phyloP scores from a whole-genome alignment of 1,140 invertebrate species.

The Piezodorus guildinii region DNA sequence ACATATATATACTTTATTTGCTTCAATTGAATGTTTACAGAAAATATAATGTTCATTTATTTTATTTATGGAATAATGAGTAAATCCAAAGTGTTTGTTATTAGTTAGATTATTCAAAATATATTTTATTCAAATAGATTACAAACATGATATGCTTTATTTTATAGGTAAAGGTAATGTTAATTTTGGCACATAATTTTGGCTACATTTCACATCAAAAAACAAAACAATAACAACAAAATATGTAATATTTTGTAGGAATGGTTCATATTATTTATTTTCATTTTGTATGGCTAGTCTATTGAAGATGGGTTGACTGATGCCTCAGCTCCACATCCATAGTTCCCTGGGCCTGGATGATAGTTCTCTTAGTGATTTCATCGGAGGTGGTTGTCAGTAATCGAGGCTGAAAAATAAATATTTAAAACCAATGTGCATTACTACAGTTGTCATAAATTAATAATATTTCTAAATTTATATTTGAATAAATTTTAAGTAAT shows the following conservation, averaged over 20 bases:
- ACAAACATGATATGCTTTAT: neutral
- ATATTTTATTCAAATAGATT: neutral
- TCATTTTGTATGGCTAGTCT: constrained; percentile 8
- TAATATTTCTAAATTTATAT: too few species aligned
- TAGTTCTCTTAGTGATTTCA: constrained; percentile 17
- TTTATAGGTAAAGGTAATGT: neutral
- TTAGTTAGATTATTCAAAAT: neutral
- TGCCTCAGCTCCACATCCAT: neutral
- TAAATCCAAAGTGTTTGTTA: neutral
- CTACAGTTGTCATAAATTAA: too few species aligned
- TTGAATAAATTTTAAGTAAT: too few species aligned
- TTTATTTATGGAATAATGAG: neutral
- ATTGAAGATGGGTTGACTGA: constrained; percentile 26
- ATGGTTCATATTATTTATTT: too few species aligned
- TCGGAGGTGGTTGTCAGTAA: constrained; percentile 21
- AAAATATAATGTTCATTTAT: too few species aligned
- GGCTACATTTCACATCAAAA: too few species aligned
- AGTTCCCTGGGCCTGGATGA: constrained; percentile 20
- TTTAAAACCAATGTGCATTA: neutral
- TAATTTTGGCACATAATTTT: neutral
- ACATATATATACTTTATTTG: too few species aligned
- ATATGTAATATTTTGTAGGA: too few species aligned
- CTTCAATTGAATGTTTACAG: too few species aligned
- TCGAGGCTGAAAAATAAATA: constrained; percentile 22
- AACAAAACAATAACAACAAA: too few species aligned